These are phyloP conservation scores for Psilanteris sp. DNA, from an alignment of 1,140 invertebrate genomes.

Conservation along the genomic window DNA sequence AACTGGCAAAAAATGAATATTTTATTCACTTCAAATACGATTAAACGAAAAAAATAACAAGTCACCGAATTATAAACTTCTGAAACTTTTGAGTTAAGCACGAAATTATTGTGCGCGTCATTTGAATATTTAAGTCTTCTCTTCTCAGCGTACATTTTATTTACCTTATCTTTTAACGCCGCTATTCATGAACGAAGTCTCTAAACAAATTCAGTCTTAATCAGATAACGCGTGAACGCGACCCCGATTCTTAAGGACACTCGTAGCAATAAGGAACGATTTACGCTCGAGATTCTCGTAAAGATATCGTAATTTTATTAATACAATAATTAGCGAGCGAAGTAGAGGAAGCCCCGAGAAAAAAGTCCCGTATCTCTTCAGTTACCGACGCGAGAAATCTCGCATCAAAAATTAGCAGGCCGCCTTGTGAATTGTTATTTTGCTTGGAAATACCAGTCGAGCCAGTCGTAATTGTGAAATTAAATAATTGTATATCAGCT, in stretches of 20 bases:
- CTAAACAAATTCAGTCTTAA: slow-evolving; percentile 65
- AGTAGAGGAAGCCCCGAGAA: slow-evolving; percentile 8
- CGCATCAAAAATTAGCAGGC: slow-evolving; percentile 34
- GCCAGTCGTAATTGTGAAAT: slow-evolving; percentile 28
- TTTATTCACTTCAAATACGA: not conserved
- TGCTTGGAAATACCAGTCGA: slow-evolving; percentile 20
- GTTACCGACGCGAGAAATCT: slow-evolving; percentile 13
- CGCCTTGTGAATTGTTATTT: slow-evolving; percentile 31
- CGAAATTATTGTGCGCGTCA: slow-evolving; percentile 41
- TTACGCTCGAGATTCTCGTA: slow-evolving; percentile 56
- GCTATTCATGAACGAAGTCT: slow-evolving; percentile 60
- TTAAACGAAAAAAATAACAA: not conserved
- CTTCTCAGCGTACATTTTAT: slow-evolving; percentile 47
- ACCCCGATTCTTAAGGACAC: slow-evolving; percentile 60
- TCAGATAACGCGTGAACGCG: slow-evolving; percentile 59
- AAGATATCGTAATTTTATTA: slow-evolving; percentile 65
- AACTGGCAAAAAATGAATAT: not conserved
- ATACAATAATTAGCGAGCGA: slow-evolving; percentile 51
- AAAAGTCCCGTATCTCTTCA: slow-evolving; percentile 16
- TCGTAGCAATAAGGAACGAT: slow-evolving; percentile 57
- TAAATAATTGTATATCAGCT: slow-evolving; percentile 34
- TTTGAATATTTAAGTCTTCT: slow-evolving; percentile 53
- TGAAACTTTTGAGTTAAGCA: slow-evolving; percentile 17
- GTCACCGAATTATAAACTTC: not conserved
- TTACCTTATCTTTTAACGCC: slow-evolving; percentile 57